phyloP scores from a whole-genome alignment of 1,140 invertebrate species.

The Zaprionus gabonicus region DNA sequence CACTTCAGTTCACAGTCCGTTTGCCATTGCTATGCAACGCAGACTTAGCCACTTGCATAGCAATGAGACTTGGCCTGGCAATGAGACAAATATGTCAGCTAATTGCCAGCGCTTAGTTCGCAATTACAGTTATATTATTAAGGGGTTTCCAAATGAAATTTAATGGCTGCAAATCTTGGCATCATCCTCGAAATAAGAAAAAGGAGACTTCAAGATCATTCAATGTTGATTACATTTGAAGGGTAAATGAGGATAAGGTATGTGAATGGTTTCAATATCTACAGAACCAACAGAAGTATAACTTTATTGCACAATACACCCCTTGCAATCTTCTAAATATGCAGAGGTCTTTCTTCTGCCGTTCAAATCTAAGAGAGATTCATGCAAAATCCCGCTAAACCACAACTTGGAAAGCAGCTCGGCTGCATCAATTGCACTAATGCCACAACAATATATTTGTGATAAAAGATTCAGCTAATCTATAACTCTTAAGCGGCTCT shows the following conservation, averaged over 20 bases:
- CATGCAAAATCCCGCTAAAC: not conserved
- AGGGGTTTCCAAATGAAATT: not conserved
- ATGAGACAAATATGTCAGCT: slow-evolving; percentile 9
- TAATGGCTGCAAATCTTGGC: no score
- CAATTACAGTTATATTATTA: not conserved
- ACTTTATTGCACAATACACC: no score
- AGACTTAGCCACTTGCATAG: slow-evolving; percentile 1
- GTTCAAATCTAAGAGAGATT: not conserved
- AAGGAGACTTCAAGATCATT: no score
- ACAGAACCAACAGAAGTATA: no score
- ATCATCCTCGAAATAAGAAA: no score
- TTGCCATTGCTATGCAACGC: no score
- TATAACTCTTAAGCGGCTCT: slow-evolving; percentile 30
- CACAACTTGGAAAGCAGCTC: not conserved
- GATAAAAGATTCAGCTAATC: slow-evolving; percentile 30
- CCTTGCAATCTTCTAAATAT: no score
- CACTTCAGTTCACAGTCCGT: no score
- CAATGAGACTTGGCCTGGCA: not conserved
- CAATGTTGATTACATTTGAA: no score
- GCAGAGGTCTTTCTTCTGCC: no score
- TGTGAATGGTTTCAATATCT: no score
- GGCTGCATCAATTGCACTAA: slow-evolving; percentile 1
- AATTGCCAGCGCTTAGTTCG: slow-evolving; percentile 10
- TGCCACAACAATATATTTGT: slow-evolving; percentile 7
- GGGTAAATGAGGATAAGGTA: no score